These are phyloP conservation scores for Rotaria magnacalcarata DNA, from an alignment of 2,888 invertebrate species.

Conservation along the genomic window DNA sequence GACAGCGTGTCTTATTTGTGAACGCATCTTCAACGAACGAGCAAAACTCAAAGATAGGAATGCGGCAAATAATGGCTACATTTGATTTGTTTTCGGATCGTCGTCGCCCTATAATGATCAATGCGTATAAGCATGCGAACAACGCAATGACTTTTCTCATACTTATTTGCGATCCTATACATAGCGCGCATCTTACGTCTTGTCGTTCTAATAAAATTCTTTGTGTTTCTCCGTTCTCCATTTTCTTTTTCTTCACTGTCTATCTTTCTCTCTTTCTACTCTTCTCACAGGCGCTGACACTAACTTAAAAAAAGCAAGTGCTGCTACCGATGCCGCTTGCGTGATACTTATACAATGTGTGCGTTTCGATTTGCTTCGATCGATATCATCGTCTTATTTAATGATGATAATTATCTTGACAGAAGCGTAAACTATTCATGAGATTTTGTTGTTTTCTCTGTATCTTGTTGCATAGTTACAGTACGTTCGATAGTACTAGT, in stretches of 20 bases:
- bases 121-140: slow-evolving; percentile 1
- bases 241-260: background rate
- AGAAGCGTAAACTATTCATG: background rate
- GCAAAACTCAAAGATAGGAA: slow-evolving; percentile 8
- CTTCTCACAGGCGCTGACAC: slow-evolving; percentile 7
- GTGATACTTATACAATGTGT: background rate
- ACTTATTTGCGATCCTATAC: background rate
- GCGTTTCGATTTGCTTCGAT: background rate
- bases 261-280: background rate
- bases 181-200: background rate
- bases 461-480: background rate
- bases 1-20: background rate
- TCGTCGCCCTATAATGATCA: slow-evolving; percentile 15
- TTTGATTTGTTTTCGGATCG: slow-evolving; percentile 32
- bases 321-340: background rate
- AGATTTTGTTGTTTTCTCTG: background rate
- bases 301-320: background rate
- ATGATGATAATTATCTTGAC: background rate
- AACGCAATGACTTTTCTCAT: background rate
- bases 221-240: background rate
- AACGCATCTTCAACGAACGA: background rate
- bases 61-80: slow-evolving; percentile 8
- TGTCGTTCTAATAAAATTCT: slow-evolving; percentile 3
- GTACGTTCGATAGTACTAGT: background rate
- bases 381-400: background rate